Base-by-base conservation (phyloP, 2,113 vertebrate species). In the Pycnonotus jocosus region DNA sequence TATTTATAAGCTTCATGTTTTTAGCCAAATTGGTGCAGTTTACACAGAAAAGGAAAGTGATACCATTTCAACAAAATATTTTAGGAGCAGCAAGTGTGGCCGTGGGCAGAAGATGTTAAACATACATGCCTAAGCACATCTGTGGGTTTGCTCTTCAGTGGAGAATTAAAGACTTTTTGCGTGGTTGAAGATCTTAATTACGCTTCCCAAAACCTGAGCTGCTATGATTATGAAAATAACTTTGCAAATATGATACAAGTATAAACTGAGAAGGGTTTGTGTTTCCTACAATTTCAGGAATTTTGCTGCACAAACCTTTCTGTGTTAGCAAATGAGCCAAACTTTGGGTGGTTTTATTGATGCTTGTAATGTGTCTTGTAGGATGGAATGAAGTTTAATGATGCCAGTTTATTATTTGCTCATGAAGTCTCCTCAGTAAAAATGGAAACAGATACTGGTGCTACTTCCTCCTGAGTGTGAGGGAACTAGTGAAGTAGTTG, bases 21-120 rank as follows among this genome's bases (percentile, higher is more conserved):
- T 84, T 76, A 86, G 74, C 48, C 73, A 58, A 21, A 47, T 42
- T 54, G 70, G 35, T 72, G 47, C 50, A 70, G 27, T 76, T 54
- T 37, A 54, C 54, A 47, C 45, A 74, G 60, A 62, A 88, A 83
- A 73, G 74, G 64, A 42, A 88, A 86, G 37, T 33, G 25, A 45
- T 45, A 82, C 42, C n/a, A 37, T 90, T 92, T 91, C 42, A 90
- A 58, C 27, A 80, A 58, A 91, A 42, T 72, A 88, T 87, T 95
- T 64, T 71, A 45, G 68, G 76, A 92, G 42, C 42, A 87, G 61
- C 50, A 85, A 92, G 48, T 40, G n/a, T 72, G 74, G 31, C 45
- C 31, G 70, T 84, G 84, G 72, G 89, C 86, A 89, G 82, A 83
- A 60, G 64, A 85, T 80, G 47, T 95, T 93, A 85, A 92, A 64